Evolutionary conservation across 2,113 vertebrate genomes (phyloP).

Genomic region (Hemichromis elongatus): DNA sequence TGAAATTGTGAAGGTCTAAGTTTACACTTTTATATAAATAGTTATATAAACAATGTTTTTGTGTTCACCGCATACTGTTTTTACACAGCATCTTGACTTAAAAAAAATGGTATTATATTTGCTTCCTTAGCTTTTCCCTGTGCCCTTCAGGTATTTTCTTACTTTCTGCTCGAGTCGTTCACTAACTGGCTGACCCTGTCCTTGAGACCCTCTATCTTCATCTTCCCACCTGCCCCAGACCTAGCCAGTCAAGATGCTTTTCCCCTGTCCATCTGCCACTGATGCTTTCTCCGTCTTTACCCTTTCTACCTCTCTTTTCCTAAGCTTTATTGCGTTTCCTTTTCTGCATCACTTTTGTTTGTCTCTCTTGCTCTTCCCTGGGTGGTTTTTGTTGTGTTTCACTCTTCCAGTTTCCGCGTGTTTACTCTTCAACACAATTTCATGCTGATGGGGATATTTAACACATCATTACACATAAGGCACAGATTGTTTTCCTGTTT

Average conservation of each 20-base stretch:
- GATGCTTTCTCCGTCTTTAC: background rate
- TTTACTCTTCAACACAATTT: background rate
- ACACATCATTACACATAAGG: background rate
- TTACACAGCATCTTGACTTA: background rate
- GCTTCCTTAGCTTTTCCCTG: background rate
- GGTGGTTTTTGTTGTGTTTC: background rate
- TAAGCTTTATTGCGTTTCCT: background rate
- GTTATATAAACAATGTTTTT: background rate
- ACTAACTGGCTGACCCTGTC: background rate
- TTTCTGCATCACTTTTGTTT: background rate
- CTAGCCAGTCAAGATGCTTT: background rate
- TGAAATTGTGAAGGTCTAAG: background rate
- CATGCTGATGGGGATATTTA: conserved; percentile 8
- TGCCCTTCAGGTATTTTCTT: background rate
- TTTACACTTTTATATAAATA: background rate
- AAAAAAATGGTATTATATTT: background rate
- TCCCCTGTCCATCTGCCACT: conserved; percentile 32
- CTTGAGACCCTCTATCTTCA: background rate
- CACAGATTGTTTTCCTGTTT: background rate
- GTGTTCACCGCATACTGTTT: background rate
- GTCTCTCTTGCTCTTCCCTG: background rate
- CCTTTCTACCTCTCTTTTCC: background rate
- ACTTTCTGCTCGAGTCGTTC: background rate
- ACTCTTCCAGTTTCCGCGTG: background rate
- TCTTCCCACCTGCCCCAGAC: conserved; percentile 16